A percentile compares a stretch with the other conserved stretches of the same genome.
These are phyloP conservation scores for Catamblyrhynchus diadema DNA, from an alignment of 2,797 vertebrate species.

Conservation along the genomic window DNA sequence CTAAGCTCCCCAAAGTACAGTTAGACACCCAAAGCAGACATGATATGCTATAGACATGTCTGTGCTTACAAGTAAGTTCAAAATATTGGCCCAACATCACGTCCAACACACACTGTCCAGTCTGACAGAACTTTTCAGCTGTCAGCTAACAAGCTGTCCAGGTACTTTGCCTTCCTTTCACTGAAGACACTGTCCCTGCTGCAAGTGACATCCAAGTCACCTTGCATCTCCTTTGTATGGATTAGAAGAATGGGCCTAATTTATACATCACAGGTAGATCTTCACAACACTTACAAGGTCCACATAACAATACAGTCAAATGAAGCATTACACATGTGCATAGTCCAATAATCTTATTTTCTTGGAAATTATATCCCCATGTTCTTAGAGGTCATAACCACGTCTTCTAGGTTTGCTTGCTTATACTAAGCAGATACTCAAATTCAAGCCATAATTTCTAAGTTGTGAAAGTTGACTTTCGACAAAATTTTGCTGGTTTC, in stretches of 20 bases:
- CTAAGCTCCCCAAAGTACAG: background rate
- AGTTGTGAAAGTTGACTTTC: background rate
- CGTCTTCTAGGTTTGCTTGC: background rate
- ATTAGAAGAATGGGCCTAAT: background rate
- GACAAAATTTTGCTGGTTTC: background rate
- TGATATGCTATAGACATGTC: rapidly evolving
- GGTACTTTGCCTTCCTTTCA: background rate
- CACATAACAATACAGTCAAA: background rate
- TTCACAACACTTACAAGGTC: background rate
- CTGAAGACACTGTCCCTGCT: background rate
- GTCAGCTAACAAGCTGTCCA: background rate
- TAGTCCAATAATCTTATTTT: background rate
- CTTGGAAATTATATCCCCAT: background rate
- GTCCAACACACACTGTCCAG: background rate
- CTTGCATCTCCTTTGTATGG: background rate
- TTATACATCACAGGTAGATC: background rate
- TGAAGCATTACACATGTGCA: background rate
- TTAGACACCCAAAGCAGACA: background rate
- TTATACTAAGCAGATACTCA: background rate
- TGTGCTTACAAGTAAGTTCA: background rate
- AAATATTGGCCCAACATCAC: background rate
- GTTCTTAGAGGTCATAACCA: background rate
- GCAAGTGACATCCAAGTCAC: background rate
- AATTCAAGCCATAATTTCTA: background rate
- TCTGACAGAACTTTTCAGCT: background rate